These are phyloP conservation scores for Tribolium freemani DNA, from an alignment of 2,888 invertebrate species.

Conservation along the genomic window DNA sequence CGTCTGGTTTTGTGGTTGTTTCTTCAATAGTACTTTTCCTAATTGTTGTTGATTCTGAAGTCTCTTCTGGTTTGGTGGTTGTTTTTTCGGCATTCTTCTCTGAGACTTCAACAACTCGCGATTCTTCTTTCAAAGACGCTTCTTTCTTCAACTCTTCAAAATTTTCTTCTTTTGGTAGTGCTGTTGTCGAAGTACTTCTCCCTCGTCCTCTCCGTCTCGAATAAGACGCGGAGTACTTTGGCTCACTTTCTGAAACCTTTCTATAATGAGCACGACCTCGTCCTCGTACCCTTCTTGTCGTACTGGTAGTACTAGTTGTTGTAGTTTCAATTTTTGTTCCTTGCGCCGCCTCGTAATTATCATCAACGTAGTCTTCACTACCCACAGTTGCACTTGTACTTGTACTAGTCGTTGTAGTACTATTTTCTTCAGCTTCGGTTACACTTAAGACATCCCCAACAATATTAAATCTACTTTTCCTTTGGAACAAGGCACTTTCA, in stretches of 20 bases:
- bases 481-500: slow-evolving; percentile 49
- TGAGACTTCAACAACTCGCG: neutral
- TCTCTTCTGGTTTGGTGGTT: neutral
- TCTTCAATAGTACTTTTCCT: no score
- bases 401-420: neutral
- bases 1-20: no score
- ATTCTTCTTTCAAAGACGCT: neutral
- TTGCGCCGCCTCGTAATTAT: slow-evolving; percentile 61
- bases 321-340: neutral
- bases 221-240: neutral
- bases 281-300: neutral
- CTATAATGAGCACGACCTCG: neutral
- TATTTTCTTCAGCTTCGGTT: slow-evolving; percentile 23
- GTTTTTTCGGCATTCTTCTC: neutral
- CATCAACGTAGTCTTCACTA: slow-evolving; percentile 61
- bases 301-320: slow-evolving; percentile 3
- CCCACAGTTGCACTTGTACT: neutral
- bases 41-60: neutral
- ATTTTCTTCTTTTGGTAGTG: neutral
- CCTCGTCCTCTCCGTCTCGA: neutral
- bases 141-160: neutral
- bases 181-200: neutral
- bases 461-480: slow-evolving; percentile 51
- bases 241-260: neutral
- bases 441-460: slow-evolving; percentile 47